Base-by-base conservation (phyloP, 92 coral and sea anemone species). In the Hydrozoanthus gracilis region DNA sequence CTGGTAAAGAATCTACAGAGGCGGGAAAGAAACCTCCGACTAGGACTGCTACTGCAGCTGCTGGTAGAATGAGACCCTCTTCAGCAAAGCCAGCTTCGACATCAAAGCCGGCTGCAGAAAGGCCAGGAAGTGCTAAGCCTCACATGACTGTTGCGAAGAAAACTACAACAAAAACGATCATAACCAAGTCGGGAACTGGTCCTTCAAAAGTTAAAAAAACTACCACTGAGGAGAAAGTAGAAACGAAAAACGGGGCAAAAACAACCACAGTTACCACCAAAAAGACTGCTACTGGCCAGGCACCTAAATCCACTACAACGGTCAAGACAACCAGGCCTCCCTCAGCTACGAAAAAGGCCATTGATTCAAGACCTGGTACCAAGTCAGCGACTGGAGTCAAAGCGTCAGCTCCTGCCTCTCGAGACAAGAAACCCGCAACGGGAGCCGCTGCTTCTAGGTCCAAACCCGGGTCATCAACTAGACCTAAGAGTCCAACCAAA, bases 281-380 rank as follows among this genome's bases (percentile, higher is more conserved):
- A 52, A 87, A 71, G 78, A 71, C 77, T 11, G 80, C 83, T 7
- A 78, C 78, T 35, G 82, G 65, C 17, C 69, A 86, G 51, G 52
- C 86, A n/a, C 86, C 73, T 44, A 88, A 88, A 87, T 60, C 84
- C 35, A 58, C 83, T 14, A 55, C 82, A 54, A 84, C 88, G 70
- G 79, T 71, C 69, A 86, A 74, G 49, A 79, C 86, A 66, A 39
- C 78, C 4, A 47, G 74, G 49, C 85, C 85, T 9, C 61, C 85
- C 4, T 80, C 85, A 4, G 85, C 85, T 12, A 27, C 85, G 17
- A 80, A 47, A 20, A 80, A 80, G 39, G 17, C 85, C 44, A 67
- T 18, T 48, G 85, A 80, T 47, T 48, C 62, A 9, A 80, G 66
- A 27, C 74, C 85, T 48, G 85, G 85, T 9, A 65, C 60, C 49